Base-by-base conservation (phyloP, 2,888 invertebrate species). In the Lasioglossum leucozonium region DNA sequence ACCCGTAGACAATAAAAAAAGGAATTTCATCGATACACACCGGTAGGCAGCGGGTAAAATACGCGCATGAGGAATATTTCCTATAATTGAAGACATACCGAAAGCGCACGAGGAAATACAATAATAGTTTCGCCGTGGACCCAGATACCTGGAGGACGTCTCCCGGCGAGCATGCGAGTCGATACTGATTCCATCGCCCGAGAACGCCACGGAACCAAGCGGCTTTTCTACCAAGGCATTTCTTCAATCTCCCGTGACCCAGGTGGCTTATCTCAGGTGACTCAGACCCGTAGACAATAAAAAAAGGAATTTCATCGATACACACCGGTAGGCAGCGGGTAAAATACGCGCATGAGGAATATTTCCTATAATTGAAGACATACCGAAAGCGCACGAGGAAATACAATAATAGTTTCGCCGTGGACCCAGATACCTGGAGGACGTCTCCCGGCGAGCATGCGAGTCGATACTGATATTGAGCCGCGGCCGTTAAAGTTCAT, bases 401-500 rank as follows among this genome's bases (percentile, higher is more conserved):
- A 62, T 30, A 30, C n/a, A n/a, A n/a, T 62, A 71, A 80, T 62
- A 74, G 58, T 62, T 55, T 16, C 30, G 72, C 30, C 11, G n/a
- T 8, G 44, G 34, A 30, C n/a, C 18, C 22, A 47, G 58, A 34
- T 30, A 62, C 18, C n/a, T 26, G n/a, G 67, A n/a, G 62, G 10
- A 40, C 34, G 67, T 81, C n/a, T 55, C 65, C 44, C 34, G 16
- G n/a, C 55, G 42, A n/a, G 18, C 51, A 34, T 72, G 11, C 47
- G 37, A 72, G 55, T 77, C 44, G 44, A 71, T 80, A 81, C 81
- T 37, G 51, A 72, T 65, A 55, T 76, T 34, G 55, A 77, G 72
- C 30, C 22, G 55, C 42, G 44, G 22, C 47, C 67, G 72, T 40
- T 44, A 58, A 83, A 82, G 67, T 77, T 83, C 79, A 75, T 62